phyloP scores from a whole-genome alignment of 2,797 vertebrate genomes.

The Hoplostethus mediterraneus region DNA sequence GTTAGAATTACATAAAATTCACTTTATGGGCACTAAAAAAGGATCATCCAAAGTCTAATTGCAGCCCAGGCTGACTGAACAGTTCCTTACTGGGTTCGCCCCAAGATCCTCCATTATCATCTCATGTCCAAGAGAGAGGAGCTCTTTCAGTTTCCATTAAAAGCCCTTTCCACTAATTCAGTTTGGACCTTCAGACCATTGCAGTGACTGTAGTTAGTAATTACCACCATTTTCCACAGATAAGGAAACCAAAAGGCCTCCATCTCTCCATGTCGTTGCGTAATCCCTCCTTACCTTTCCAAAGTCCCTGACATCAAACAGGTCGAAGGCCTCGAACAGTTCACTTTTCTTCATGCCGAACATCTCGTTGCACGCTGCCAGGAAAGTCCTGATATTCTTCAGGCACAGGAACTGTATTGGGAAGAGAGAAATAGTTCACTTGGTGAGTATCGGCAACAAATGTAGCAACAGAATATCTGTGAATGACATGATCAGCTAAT shows the following conservation, averaged over 20 bases:
- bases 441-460: not conserved
- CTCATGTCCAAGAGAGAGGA: no score
- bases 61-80: not conserved
- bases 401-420: slow-evolving; percentile 93
- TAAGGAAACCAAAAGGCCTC: not conserved
- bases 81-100: no score
- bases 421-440: slow-evolving; percentile 37
- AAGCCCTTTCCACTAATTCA: no score
- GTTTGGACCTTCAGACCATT: no score
- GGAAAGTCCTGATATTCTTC: slow-evolving; percentile 99
- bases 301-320: slow-evolving; percentile 98
- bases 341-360: slow-evolving; percentile 98
- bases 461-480: not conserved
- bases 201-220: no score
- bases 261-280: not conserved
- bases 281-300: slow-evolving; percentile 89
- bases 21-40: not conserved
- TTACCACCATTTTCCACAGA: no score
- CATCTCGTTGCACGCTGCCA: slow-evolving; percentile 89
- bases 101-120: no score
- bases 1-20: not conserved
- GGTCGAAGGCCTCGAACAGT: slow-evolving; percentile 97
- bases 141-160: no score
- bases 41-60: not conserved
- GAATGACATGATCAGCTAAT: not conserved